These are phyloP conservation scores for Ichneumoninae sp. DNA, from an alignment of 2,888 invertebrate genomes.

Conservation along the genomic window DNA sequence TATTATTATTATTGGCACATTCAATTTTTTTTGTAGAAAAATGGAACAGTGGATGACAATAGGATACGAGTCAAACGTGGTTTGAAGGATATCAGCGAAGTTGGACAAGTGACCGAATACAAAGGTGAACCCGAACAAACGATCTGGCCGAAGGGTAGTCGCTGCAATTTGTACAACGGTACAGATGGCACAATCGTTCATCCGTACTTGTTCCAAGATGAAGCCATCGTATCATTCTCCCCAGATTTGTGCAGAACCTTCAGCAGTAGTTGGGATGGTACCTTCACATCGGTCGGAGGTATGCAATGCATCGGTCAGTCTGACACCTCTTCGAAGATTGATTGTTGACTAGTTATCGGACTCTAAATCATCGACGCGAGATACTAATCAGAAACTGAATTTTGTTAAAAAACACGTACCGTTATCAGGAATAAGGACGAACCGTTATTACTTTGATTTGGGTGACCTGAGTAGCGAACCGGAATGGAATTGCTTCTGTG, in stretches of 20 bases:
- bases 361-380: no score
- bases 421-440: slow-evolving; percentile 87
- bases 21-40: slow-evolving; percentile 86
- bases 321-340: no score
- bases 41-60: slow-evolving; percentile 88
- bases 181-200: slow-evolving; percentile 96
- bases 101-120: slow-evolving; percentile 90
- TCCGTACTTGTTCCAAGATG: slow-evolving; percentile 89
- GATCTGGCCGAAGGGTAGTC: slow-evolving; percentile 88
- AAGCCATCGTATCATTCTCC: slow-evolving; percentile 90
- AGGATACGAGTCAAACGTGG: slow-evolving; percentile 91
- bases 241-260: slow-evolving; percentile 90
- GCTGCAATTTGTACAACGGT: slow-evolving; percentile 91
- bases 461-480: slow-evolving; percentile 88
- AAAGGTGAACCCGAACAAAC: slow-evolving; percentile 88
- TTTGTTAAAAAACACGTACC: no score
- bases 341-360: no score
- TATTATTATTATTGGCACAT: neutral
- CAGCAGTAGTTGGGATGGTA: slow-evolving; percentile 69
- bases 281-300: slow-evolving; percentile 69
- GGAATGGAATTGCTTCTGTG: slow-evolving; percentile 86
- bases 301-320: neutral
- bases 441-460: slow-evolving; percentile 89
- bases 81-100: slow-evolving; percentile 88
- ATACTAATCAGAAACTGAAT: no score